Base-by-base conservation (phyloP, 1,140 invertebrate species). In the Drosophila suzukii region DNA sequence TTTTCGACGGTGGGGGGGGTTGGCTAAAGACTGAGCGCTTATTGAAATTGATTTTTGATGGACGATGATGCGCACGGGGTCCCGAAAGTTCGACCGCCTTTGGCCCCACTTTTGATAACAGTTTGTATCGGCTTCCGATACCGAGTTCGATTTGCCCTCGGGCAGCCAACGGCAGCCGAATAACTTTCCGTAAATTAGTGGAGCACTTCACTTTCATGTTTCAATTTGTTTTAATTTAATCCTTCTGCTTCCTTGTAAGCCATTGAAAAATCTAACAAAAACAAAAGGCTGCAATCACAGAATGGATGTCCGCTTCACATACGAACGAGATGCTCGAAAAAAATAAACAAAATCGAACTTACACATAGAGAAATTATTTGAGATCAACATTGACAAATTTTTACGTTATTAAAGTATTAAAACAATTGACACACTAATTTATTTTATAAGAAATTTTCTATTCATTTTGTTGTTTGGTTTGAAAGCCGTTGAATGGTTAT, bases 151-250 rank as follows among this genome's bases (percentile, higher is more conserved):
- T 46, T 47, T 39, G 2, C 3, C 32, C 12, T 8, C 12, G 1
- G 44, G 43, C n/a, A n/a, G n/a, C n/a, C n/a, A n/a, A n/a, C n/a
- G n/a, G n/a, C 36, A 24, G 36, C 24, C 41, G 30, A 60, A 60
- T 20, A 43, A 24, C 10, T 43, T 60, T 15, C 17, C 38, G 8
- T 27, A 66, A 68, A 68, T 68, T 60, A 66, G 65, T 46, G 61
- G 12, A 36, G 65, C 61, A 66, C 47, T 68, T 38, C 24, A 10
- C 61, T 38, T 54, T 44, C 61, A 53, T 68, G 65, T 66, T 66
- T 68, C 65, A 65, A 68, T 66, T 68, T 68, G 46, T 44, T 66
- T 50, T 44, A 53, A 66, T 66, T 50, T 44, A 66, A 66, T 68
- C 60, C 57, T 24, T 43, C 6, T 12, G 27, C 20, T n/a, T 13